These are phyloP conservation scores for Deroplatys truncata DNA, from an alignment of 2,888 invertebrate genomes.

Conservation along the genomic window DNA sequence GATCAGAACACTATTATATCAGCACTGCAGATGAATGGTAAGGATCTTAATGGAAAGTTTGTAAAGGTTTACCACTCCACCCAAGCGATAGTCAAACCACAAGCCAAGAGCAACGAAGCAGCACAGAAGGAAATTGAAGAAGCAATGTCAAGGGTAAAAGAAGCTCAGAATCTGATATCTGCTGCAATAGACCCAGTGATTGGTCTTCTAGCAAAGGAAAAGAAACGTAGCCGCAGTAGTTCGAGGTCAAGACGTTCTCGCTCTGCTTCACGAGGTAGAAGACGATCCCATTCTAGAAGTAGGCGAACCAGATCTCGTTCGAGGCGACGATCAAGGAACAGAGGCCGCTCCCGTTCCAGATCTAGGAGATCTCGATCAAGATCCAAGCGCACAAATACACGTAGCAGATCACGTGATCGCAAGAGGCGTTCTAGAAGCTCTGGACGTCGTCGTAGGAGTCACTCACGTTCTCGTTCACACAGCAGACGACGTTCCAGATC, in stretches of 20 bases:
- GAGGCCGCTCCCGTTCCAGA: slow-evolving; percentile 45
- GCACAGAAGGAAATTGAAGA: slow-evolving; percentile 95
- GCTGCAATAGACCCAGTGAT: slow-evolving; percentile 91
- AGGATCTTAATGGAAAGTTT: slow-evolving; percentile 65
- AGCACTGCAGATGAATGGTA: slow-evolving; percentile 81
- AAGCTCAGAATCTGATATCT: slow-evolving; percentile 91
- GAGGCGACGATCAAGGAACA: slow-evolving; percentile 38
- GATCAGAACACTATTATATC: slow-evolving; percentile 85
- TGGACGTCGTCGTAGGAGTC: slow-evolving; percentile 27
- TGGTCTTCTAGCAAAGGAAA: slow-evolving; percentile 77
- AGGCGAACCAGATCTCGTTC: slow-evolving; percentile 35
- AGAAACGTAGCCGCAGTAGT: slow-evolving; percentile 61
- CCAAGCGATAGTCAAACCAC: slow-evolving; percentile 86
- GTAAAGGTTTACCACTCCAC: slow-evolving; percentile 82
- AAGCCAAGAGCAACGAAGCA: slow-evolving; percentile 92
- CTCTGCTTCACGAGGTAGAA: slow-evolving; percentile 36
- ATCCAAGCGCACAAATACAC: slow-evolving; percentile 55
- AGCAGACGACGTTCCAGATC: slow-evolving; percentile 38
- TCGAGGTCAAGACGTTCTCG: slow-evolving; percentile 51
- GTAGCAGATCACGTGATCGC: slow-evolving; percentile 45
- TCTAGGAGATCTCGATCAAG: slow-evolving; percentile 56
- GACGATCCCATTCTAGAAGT: slow-evolving; percentile 37
- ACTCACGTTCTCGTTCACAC: slow-evolving; percentile 32
- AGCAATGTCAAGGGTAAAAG: slow-evolving; percentile 94
- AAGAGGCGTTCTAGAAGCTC: slow-evolving; percentile 36